Base-by-base conservation (phyloP, 2,113 vertebrate species). In the Atlantisia rogersi region DNA sequence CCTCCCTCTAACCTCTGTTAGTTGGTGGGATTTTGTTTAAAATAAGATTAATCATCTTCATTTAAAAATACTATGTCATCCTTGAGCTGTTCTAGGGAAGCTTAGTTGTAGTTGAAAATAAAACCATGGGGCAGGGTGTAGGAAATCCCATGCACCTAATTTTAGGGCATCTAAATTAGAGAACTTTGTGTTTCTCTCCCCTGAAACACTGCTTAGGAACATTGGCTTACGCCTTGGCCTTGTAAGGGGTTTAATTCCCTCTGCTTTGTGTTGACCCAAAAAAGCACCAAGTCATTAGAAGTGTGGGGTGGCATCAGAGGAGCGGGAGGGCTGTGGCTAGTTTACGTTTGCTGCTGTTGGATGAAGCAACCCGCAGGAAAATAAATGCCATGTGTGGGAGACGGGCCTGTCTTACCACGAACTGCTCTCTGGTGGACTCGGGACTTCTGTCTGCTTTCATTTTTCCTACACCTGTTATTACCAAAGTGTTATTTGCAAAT, bases 111-210 rank as follows among this genome's bases (percentile, higher is more conserved):
- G 31, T 15, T 83, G 65, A 80, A 97, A 94, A 84, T 86, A 79
- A 93, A 94, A 76, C 56, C 25, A 86, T 86, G 8, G 26, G 42
- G 5, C 65, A 89, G 62, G 8, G 13, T 48, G 6, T 91, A 64
- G 83, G 53, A 96, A 95, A 46, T 84, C 78, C 65, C 74, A 86
- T 48, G 56, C 10, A 31, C 17, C 69, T 94, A 79, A 91, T 92
- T 92, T 95, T 90, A 91, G 77, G 26, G 65, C 12, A 42, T 71
- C 60, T 88, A 89, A 95, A 56, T 86, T 91, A 70, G 76, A 93
- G 85, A 90, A 80, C 52, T 92, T 92, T 70, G 44, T 77, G 64
- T 88, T 95, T 90, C 35, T 94, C 35, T 92, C 17, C 14, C 14
- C 22, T 77, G 35, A 94, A 84, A 48, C 37, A 68, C n/a, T 86